Percentiles rank a stretch among this genome's conserved stretches.
Conservation (phyloP, 1,140 invertebrate species). For the Pollicipes pollicipes region DNA sequence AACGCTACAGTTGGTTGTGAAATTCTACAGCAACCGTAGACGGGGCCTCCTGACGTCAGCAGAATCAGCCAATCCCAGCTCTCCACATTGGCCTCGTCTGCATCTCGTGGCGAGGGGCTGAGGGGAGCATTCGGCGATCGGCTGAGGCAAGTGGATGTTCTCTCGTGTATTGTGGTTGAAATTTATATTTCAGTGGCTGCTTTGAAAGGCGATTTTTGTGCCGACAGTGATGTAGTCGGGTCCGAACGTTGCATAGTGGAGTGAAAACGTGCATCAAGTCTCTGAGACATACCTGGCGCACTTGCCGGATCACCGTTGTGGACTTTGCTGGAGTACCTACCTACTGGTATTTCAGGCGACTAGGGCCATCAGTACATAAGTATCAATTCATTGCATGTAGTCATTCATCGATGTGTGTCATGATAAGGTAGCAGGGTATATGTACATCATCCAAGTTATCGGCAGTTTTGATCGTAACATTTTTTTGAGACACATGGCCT, state of each 20-base stretch:
- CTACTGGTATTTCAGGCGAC: too few relatives aligned
- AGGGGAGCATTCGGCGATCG: slow-evolving; percentile 12
- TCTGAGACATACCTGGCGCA: background rate
- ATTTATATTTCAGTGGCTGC: background rate
- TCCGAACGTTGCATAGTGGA: background rate
- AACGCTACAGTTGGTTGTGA: too few relatives aligned
- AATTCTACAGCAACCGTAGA: too few relatives aligned
- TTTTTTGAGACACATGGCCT: too few relatives aligned
- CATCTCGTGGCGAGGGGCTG: background rate
- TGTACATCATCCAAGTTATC: too few relatives aligned
- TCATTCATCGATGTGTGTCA: too few relatives aligned
- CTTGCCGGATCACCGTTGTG: background rate
- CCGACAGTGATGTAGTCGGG: background rate
- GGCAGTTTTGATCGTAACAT: too few relatives aligned
- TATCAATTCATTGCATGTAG: too few relatives aligned
- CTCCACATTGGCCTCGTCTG: slow-evolving; percentile 10
- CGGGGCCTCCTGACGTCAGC: too few relatives aligned
- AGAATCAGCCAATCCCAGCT: slow-evolving; percentile 5
- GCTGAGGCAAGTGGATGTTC: slow-evolving; percentile 11
- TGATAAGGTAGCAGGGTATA: too few relatives aligned
- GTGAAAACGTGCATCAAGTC: background rate
- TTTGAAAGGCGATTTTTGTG: background rate
- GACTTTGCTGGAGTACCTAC: too few relatives aligned
- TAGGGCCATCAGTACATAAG: too few relatives aligned
- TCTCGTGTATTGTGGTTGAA: background rate